Base-by-base conservation (phyloP, 2,113 vertebrate genomes). In the Sprattus sprattus region DNA sequence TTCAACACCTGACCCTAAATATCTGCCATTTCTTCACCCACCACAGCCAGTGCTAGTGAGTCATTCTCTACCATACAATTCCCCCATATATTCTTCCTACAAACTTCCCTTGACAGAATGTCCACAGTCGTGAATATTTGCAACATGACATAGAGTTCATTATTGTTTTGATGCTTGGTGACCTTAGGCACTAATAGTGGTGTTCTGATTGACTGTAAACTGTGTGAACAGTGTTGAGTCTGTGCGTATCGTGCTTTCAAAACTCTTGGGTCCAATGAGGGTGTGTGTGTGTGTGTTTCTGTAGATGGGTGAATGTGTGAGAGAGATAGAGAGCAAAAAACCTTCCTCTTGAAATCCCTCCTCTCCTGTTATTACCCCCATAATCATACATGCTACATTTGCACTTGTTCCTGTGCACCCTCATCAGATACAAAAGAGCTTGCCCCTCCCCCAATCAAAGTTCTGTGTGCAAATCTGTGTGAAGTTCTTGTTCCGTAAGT, bases 191-290 rank as follows among this genome's bases (percentile, higher is more conserved):
- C 7, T 22, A 25, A 64, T 64, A 64, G 57, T 64, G 57, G 57
- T n/a, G n/a, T 2, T 88, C 52, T 88, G 75, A 52, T 88, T 60
- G 71, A 88, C 86, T 88, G 52, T 88, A 86, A 89, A 88, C 39
- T 86, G 84, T 64, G 85, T 84, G 9, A 84, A 44, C 49, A 67
- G 52, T 50, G 60, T 39, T 87, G 83, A 82, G 16, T 60, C 67
- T 87, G 25, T 28, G 32, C 60, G 81, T 88, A 60, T 75, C 82
- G 80, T 82, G 39, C 49, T 82, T 49, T 83, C 83, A 85, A 45
- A 83, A 18, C 52, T 54, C 52, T 54, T 54, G 52, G 52, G 4
- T 54, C 52, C 52, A 54, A 15, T 54, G 16, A 54, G 20, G 20
- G 18, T 64, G 57, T 64, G 57, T n/a, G 18, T 64, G 46, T 10